phyloP scores from a whole-genome alignment of 2,888 invertebrate genomes.

The Allolobophora icterica region DNA sequence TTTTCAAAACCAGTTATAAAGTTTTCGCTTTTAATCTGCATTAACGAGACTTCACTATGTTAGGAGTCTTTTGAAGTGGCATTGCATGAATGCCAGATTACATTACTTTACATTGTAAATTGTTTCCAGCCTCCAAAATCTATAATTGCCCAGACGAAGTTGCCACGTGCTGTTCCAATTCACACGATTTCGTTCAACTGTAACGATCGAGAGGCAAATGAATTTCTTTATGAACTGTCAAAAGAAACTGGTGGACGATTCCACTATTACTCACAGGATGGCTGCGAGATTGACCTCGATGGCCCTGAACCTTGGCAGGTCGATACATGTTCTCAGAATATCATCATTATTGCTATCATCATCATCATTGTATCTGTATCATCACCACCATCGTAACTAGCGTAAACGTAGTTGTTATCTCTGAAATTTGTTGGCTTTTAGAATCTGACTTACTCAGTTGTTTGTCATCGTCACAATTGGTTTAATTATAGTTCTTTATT shows the following conservation, averaged over 20 bases:
- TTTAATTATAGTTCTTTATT: too few relatives aligned
- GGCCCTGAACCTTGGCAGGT: conserved; percentile 64
- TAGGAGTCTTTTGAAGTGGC: too few relatives aligned
- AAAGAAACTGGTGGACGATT: conserved; percentile 62
- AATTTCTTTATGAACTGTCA: conserved; percentile 62
- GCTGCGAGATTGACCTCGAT: conserved; percentile 54
- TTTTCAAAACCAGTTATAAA: too few relatives aligned
- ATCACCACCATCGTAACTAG: too few relatives aligned
- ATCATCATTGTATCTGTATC: background rate
- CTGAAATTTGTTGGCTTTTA: too few relatives aligned
- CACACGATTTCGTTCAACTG: conserved; percentile 67
- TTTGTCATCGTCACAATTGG: too few relatives aligned
- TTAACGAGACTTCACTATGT: too few relatives aligned
- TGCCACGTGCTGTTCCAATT: conserved; percentile 62
- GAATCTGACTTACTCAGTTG: too few relatives aligned
- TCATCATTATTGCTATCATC: background rate
- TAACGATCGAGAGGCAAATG: conserved; percentile 63
- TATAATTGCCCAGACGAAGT: conserved; percentile 63
- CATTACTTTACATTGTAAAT: background rate
- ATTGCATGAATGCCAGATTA: background rate
- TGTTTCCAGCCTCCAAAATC: conserved; percentile 61
- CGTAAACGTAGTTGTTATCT: too few relatives aligned
- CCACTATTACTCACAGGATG: conserved; percentile 62
- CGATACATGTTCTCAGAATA: conserved; percentile 36
- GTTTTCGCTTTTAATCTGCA: too few relatives aligned